phyloP scores from a whole-genome alignment of 2,888 invertebrate species.

The Chironomus tentans region DNA sequence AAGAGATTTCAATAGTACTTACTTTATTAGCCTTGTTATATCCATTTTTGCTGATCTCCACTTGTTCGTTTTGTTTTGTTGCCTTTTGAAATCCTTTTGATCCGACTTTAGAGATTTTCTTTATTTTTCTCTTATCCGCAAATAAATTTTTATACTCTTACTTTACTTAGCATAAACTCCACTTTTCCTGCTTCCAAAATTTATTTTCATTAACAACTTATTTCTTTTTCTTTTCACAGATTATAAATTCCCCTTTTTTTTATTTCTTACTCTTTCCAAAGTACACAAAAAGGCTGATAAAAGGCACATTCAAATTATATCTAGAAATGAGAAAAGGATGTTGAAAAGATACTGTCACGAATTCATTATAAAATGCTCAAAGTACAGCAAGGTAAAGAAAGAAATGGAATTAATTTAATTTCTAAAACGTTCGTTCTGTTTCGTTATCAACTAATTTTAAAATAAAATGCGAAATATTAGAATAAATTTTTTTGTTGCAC shows the following conservation, averaged over 20 bases:
- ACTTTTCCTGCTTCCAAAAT: neutral
- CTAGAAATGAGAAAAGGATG: no score
- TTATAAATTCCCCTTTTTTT: neutral
- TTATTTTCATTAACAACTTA: neutral
- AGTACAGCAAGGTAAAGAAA: no score
- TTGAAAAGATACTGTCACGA: no score
- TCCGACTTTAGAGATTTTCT: conserved; percentile 4
- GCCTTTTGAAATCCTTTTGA: conserved; percentile 16
- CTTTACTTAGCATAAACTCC: neutral
- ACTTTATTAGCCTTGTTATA: conserved; percentile 43
- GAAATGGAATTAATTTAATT: no score
- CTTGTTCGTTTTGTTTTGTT: neutral
- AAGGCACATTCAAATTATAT: no score
- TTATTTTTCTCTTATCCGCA: neutral
- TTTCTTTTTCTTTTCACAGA: neutral
- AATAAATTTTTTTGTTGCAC: no score
- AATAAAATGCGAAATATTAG: no score
- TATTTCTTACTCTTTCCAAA: neutral
- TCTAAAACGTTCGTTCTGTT: no score
- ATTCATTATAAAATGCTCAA: no score
- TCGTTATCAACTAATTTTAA: no score
- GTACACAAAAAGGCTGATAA: no score
- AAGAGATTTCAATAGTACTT: conserved; percentile 31
- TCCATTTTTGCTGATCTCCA: conserved; percentile 35
- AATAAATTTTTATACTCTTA: neutral